Conservation (phyloP, 2,113 vertebrate genomes). For the Brachyistius frenatus region DNA sequence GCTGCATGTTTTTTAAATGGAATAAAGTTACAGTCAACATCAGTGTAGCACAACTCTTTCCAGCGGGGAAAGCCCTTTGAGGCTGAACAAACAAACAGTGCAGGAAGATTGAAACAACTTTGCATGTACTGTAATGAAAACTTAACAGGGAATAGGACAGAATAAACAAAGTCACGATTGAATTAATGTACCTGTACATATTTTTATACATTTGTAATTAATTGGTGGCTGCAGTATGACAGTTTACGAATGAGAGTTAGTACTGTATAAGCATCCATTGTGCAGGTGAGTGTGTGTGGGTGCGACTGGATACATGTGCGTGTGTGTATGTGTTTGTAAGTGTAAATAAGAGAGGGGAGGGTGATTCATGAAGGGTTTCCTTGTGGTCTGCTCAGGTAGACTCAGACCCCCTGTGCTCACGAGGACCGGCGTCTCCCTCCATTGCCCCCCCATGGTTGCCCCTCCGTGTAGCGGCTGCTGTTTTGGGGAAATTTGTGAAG, state of each 20-base stretch:
- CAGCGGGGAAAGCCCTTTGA: slow-evolving; percentile 70
- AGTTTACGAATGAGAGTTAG: slow-evolving; percentile 24
- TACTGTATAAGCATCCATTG: slow-evolving; percentile 41
- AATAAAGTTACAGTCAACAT: slow-evolving; percentile 75
- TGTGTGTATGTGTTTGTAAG: slow-evolving; percentile 56
- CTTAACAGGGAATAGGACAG: neutral
- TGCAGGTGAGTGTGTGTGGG: slow-evolving; percentile 21
- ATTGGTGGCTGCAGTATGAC: slow-evolving; percentile 30
- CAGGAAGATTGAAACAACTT: slow-evolving; percentile 52
- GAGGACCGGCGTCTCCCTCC: slow-evolving; percentile 61
- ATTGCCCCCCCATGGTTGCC: slow-evolving; percentile 48
- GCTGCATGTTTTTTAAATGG: slow-evolving; percentile 69
- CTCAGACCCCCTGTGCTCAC: slow-evolving; percentile 70
- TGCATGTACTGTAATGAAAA: slow-evolving; percentile 56
- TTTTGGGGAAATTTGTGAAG: slow-evolving; percentile 66
- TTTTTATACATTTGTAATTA: slow-evolving; percentile 42
- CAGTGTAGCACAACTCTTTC: slow-evolving; percentile 52
- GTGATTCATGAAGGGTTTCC: slow-evolving; percentile 72
- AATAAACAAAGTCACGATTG: slow-evolving; percentile 24
- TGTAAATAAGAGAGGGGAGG: slow-evolving; percentile 59
- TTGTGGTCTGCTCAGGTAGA: slow-evolving; percentile 76
- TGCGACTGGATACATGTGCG: slow-evolving; percentile 3
- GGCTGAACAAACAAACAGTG: slow-evolving; percentile 74
- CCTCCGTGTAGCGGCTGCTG: slow-evolving; percentile 43
- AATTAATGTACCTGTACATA: slow-evolving; percentile 55